phyloP scores from a whole-genome alignment of 2,888 invertebrate genomes.

The Lycia hirtaria region DNA sequence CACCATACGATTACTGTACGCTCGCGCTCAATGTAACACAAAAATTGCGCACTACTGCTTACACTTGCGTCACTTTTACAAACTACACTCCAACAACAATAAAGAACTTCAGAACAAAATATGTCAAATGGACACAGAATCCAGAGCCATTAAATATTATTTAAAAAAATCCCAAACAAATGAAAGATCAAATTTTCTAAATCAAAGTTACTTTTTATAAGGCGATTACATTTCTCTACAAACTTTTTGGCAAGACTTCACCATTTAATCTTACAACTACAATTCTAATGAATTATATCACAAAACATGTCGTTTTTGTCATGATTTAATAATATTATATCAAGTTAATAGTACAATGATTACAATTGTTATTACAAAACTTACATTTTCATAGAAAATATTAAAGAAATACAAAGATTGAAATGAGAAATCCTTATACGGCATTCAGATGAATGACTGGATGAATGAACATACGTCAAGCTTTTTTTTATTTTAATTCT shows the following conservation, averaged over 20 bases:
- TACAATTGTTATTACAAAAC: background rate
- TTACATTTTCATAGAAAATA: conserved; percentile 29
- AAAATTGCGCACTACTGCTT: background rate
- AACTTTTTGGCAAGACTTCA: conserved; percentile 23
- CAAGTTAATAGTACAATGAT: background rate
- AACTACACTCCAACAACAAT: too few species aligned
- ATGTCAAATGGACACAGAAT: too few species aligned
- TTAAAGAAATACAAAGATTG: conserved; percentile 7
- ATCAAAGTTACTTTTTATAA: too few species aligned
- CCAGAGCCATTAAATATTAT: too few species aligned
- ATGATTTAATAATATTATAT: conserved; percentile 16
- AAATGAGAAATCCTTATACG: conserved; percentile 6
- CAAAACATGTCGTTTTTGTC: conserved; percentile 25
- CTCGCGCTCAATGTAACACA: background rate
- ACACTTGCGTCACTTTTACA: too few species aligned
- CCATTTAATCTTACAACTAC: conserved; percentile 13
- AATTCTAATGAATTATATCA: conserved; percentile 19
- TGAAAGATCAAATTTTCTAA: too few species aligned
- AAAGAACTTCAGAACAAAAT: too few species aligned
- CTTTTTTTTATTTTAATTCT: too few species aligned
- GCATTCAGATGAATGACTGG: background rate
- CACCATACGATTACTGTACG: conserved; percentile 19
- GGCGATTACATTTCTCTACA: background rate
- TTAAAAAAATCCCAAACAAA: too few species aligned
- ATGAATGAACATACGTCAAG: background rate